These are phyloP conservation scores for Perdita meconis DNA, from an alignment of 2,888 invertebrate genomes.

Conservation along the genomic window DNA sequence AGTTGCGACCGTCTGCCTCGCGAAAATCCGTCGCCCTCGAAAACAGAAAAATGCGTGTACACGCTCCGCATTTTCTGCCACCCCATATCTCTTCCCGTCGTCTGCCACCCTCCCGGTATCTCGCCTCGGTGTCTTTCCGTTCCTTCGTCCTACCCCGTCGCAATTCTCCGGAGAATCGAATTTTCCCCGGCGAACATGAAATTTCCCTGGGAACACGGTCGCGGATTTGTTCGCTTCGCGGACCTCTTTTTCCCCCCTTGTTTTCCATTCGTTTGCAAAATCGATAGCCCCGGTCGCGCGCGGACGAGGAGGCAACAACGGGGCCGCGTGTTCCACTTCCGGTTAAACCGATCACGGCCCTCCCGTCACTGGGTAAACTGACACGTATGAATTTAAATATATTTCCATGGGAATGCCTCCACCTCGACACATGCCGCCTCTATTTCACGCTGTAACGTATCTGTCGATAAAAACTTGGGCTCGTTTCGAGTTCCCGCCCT, in stretches of 20 bases:
- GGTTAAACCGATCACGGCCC: constrained; percentile 19
- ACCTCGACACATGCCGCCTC: neutral
- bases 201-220: too few relatives aligned
- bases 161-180: too few relatives aligned
- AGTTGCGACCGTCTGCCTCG: constrained; percentile 23
- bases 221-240: too few relatives aligned
- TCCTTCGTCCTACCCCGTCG: too few relatives aligned
- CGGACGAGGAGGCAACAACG: too few relatives aligned
- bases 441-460: too few relatives aligned
- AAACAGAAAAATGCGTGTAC: constrained; percentile 2
- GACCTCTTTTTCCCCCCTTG: too few relatives aligned
- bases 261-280: too few relatives aligned
- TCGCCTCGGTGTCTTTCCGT: neutral
- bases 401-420: constrained; percentile 19
- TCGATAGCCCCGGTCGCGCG: too few relatives aligned
- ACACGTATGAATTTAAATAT: constrained; percentile 22
- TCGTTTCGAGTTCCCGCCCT: too few relatives aligned
- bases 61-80: neutral
- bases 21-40: constrained; percentile 22
- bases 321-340: neutral
- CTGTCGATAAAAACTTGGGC: too few relatives aligned
- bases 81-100: neutral
- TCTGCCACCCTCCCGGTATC: neutral
- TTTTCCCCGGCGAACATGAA: too few relatives aligned
- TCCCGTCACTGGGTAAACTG: constrained; percentile 9